phyloP scores from a whole-genome alignment of 1,140 invertebrate genomes.

The Halictus rubicundus region DNA sequence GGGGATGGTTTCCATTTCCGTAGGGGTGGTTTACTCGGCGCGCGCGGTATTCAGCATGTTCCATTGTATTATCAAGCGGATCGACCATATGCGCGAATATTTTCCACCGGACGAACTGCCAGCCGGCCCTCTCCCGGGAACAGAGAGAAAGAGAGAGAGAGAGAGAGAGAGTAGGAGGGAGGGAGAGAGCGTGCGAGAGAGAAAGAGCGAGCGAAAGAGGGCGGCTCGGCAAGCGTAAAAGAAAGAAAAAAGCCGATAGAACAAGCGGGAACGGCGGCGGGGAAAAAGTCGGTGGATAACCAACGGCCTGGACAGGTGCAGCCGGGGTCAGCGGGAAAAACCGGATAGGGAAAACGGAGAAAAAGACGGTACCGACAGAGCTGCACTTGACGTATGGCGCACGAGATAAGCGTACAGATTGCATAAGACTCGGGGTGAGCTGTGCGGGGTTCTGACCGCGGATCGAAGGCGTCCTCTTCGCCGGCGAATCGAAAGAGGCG shows the following conservation, averaged over 20 bases:
- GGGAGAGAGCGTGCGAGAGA: too few species aligned
- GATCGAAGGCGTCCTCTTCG: slow-evolving; percentile 31
- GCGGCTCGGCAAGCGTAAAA: too few species aligned
- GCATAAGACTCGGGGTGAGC: slow-evolving; percentile 23
- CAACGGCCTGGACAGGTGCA: slow-evolving; percentile 37
- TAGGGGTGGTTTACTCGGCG: too few species aligned
- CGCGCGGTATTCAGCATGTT: too few species aligned
- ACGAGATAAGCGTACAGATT: slow-evolving; percentile 60
- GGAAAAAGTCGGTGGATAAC: slow-evolving; percentile 34
- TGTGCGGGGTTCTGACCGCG: slow-evolving; percentile 27
- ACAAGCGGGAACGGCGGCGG: neutral
- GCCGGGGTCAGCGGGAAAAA: slow-evolving; percentile 36
- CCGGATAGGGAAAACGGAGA: slow-evolving; percentile 38
- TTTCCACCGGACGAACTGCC: neutral
- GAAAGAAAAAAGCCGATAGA: neutral
- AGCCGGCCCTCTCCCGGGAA: neutral
- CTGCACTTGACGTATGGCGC: slow-evolving; percentile 51
- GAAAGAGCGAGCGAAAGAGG: too few species aligned
- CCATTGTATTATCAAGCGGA: slow-evolving; percentile 3
- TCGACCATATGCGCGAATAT: slow-evolving; percentile 19
- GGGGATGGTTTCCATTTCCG: too few species aligned
- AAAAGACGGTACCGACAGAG: slow-evolving; percentile 28
- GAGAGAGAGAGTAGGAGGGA: too few species aligned
- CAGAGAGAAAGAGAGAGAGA: neutral
- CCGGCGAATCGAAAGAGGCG: neutral